phyloP scores from a whole-genome alignment of 2,888 invertebrate genomes.

The Idaea straminata region DNA sequence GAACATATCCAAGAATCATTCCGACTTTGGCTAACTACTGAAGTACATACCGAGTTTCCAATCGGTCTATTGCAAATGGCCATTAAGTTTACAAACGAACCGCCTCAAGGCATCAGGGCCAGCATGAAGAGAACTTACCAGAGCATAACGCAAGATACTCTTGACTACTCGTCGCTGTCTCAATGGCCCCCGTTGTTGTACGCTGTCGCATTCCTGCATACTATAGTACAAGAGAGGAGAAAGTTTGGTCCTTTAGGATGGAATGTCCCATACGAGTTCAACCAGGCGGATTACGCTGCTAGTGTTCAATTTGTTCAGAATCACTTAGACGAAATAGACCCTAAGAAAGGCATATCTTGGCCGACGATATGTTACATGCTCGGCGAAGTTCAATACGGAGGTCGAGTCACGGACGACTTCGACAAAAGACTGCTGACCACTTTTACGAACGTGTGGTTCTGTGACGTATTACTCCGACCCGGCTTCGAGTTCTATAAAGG shows the following conservation, averaged over 20 bases:
- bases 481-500: conserved; percentile 96
- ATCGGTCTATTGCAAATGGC: conserved; percentile 94
- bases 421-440: conserved; percentile 96
- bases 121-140: conserved; percentile 97
- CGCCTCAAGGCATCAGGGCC: conserved; percentile 95
- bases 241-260: conserved; percentile 98
- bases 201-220: conserved; percentile 96
- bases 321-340: conserved; percentile 97
- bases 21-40: conserved; percentile 96
- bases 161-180: conserved; percentile 93
- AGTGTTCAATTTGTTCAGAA: conserved; percentile 98
- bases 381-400: conserved; percentile 93
- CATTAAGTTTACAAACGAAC: conserved; percentile 98
- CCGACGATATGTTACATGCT: conserved; percentile 98
- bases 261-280: conserved; percentile 98
- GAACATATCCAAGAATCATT: conserved; percentile 91
- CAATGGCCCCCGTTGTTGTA: conserved; percentile 97
- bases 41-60: conserved; percentile 95
- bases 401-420: conserved; percentile 97
- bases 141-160: conserved; percentile 91
- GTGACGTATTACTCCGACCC: conserved; percentile 90
- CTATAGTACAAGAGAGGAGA: conserved; percentile 95
- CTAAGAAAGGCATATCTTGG: conserved; percentile 98
- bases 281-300: conserved; percentile 97
- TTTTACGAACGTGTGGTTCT: conserved; percentile 97